These are phyloP conservation scores for Myrmecobius fasciatus DNA, from an alignment of 2,113 vertebrate genomes.

Conservation along the genomic window DNA sequence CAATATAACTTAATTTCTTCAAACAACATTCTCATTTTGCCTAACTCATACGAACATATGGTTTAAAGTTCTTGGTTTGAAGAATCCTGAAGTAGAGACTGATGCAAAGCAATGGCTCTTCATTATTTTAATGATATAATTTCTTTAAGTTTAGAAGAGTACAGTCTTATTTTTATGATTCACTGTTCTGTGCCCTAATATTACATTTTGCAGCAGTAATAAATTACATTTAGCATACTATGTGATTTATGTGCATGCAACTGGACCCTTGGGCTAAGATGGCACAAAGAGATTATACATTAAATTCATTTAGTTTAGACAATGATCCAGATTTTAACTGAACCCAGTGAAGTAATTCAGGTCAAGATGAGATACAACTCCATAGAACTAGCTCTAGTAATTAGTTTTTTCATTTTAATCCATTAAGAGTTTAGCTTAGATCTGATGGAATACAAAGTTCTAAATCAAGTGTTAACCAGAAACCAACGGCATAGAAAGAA, in stretches of 20 bases:
- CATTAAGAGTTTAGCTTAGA: slow-evolving; percentile 30
- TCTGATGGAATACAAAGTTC: slow-evolving; percentile 6
- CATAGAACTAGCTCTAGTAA: neutral
- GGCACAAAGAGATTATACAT: neutral
- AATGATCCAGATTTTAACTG: neutral
- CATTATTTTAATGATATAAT: neutral
- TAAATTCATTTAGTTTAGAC: neutral
- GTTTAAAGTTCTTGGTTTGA: neutral
- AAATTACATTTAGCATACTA: neutral
- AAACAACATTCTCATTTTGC: slow-evolving; percentile 42
- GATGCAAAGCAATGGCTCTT: neutral
- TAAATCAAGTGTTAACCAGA: slow-evolving; percentile 27
- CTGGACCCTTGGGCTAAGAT: neutral
- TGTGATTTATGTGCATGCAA: neutral
- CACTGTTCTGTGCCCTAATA: neutral
- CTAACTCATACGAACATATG: neutral
- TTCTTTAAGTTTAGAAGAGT: neutral
- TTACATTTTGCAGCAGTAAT: slow-evolving; percentile 19
- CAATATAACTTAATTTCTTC: slow-evolving; percentile 31
- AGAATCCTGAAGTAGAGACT: neutral
- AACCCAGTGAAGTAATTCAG: slow-evolving; percentile 12
- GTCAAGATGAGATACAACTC: slow-evolving; percentile 1
- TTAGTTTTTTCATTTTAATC: slow-evolving; percentile 23
- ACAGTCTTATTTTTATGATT: slow-evolving; percentile 14
- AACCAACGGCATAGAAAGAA: neutral